Evolutionary conservation across 2,888 invertebrate species (phyloP).

Genomic region (Diloba caeruleocephala): DNA sequence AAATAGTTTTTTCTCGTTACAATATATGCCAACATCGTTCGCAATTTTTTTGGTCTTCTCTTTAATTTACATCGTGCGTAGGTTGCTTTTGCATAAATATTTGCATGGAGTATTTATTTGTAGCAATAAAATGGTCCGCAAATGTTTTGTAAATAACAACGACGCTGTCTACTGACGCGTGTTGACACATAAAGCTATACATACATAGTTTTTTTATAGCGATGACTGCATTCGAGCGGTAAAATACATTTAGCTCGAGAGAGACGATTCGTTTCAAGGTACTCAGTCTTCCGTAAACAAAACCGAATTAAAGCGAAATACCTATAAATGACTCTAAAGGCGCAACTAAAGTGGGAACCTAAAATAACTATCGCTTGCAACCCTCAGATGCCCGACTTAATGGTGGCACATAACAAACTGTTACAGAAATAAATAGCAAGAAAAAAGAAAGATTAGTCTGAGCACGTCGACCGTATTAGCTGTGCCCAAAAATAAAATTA

Average conservation of each 20-base stretch:
- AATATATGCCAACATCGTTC: slow-evolving; percentile 67
- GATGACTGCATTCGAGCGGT: slow-evolving; percentile 1
- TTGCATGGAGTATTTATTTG: slow-evolving; percentile 45
- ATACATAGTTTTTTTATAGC: slow-evolving; percentile 18
- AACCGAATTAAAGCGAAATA: slow-evolving; percentile 8
- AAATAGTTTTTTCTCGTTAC: slow-evolving; percentile 81
- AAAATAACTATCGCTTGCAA: slow-evolving; percentile 66
- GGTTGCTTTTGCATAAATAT: slow-evolving; percentile 49
- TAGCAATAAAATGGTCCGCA: slow-evolving; percentile 31
- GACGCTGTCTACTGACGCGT: slow-evolving; percentile 29
- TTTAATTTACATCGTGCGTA: slow-evolving; percentile 61
- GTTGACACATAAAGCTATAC: slow-evolving; percentile 23
- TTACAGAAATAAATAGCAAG: slow-evolving; percentile 80
- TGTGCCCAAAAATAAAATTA: slow-evolving; percentile 83
- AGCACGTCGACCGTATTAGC: slow-evolving; percentile 78
- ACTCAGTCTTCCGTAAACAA: slow-evolving; percentile 20
- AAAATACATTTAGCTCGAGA: slow-evolving; percentile 9
- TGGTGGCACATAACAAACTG: slow-evolving; percentile 80
- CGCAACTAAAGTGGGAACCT: slow-evolving; percentile 40
- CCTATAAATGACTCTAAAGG: slow-evolving; percentile 28
- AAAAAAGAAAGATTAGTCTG: slow-evolving; percentile 76
- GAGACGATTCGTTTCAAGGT: slow-evolving; percentile 13
- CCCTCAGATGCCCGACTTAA: slow-evolving; percentile 76
- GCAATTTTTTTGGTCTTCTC: slow-evolving; percentile 51
- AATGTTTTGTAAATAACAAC: slow-evolving; percentile 46